Conservation (phyloP, 2,888 invertebrate genomes). For the Dryobotodes eremita region DNA sequence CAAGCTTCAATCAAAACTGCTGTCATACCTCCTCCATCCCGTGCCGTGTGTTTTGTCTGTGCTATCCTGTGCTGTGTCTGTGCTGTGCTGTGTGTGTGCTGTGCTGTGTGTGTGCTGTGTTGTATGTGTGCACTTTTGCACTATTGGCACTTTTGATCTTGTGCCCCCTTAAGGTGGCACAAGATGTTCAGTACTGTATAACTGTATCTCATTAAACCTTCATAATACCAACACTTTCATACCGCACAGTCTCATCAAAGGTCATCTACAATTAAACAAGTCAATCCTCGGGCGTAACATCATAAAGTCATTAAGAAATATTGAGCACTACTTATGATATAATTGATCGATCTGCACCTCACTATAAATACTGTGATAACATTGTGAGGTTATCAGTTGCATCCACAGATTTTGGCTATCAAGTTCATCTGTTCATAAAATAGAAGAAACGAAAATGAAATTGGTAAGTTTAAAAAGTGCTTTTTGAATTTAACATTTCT, state of each 20-base stretch:
- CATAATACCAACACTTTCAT: slow-evolving; percentile 21
- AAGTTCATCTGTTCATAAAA: slow-evolving; percentile 54
- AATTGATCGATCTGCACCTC: slow-evolving; percentile 81
- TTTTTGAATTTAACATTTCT: background rate
- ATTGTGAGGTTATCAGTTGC: slow-evolving; percentile 80
- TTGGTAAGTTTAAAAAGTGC: slow-evolving; percentile 69
- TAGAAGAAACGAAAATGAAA: slow-evolving; percentile 82
- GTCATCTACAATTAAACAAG: slow-evolving; percentile 77
- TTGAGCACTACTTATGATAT: slow-evolving; percentile 78
- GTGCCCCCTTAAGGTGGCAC: too few relatives aligned
- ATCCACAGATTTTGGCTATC: slow-evolving; percentile 70
- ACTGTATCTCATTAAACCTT: background rate
- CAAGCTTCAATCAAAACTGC: background rate
- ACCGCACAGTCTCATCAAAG: slow-evolving; percentile 1
- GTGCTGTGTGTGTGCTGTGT: too few relatives aligned
- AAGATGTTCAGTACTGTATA: too few relatives aligned
- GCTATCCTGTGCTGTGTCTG: too few relatives aligned
- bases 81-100: too few relatives aligned
- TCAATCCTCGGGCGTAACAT: slow-evolving; percentile 79
- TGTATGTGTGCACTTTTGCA: too few relatives aligned
- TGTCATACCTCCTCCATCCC: too few relatives aligned
- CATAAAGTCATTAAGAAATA: slow-evolving; percentile 82
- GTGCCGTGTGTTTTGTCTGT: too few relatives aligned
- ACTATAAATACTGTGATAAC: slow-evolving; percentile 84
- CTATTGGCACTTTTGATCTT: too few relatives aligned